Conservation (phyloP, 2,888 invertebrate species). For the Ennomos quercinarius region DNA sequence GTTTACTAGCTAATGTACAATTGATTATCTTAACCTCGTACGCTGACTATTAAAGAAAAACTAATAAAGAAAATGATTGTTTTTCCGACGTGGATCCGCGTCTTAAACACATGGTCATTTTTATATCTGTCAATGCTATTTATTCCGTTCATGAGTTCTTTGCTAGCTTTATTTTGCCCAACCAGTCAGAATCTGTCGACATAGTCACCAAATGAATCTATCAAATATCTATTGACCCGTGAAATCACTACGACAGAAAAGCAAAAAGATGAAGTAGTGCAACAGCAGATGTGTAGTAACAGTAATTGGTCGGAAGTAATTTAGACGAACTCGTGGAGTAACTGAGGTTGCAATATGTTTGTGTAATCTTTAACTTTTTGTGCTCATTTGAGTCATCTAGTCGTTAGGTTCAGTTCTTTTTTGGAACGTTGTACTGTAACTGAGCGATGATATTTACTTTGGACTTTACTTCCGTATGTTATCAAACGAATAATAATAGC, state of each 20-base stretch:
- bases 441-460: background rate
- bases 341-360: constrained; percentile 22
- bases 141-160: no score
- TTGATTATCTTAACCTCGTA: background rate
- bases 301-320: constrained; percentile 26
- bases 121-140: background rate
- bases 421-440: background rate
- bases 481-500: no score
- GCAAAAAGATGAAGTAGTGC: constrained; percentile 13
- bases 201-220: no score
- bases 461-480: no score
- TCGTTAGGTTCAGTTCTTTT: constrained; percentile 1
- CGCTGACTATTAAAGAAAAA: no score
- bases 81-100: no score
- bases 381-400: constrained; percentile 6
- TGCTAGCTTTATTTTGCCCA: no score
- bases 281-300: constrained; percentile 19
- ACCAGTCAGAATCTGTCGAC: no score
- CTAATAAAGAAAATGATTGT: no score
- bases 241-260: constrained; percentile 1
- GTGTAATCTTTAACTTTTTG: constrained; percentile 27
- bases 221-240: no score
- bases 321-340: constrained; percentile 22
- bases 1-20: no score
- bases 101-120: no score